Percentiles rank a stretch among this genome's conserved stretches.
These are phyloP conservation scores for Apodemus speciosus DNA, from an alignment of 2,113 vertebrate species.

Conservation along the genomic window DNA sequence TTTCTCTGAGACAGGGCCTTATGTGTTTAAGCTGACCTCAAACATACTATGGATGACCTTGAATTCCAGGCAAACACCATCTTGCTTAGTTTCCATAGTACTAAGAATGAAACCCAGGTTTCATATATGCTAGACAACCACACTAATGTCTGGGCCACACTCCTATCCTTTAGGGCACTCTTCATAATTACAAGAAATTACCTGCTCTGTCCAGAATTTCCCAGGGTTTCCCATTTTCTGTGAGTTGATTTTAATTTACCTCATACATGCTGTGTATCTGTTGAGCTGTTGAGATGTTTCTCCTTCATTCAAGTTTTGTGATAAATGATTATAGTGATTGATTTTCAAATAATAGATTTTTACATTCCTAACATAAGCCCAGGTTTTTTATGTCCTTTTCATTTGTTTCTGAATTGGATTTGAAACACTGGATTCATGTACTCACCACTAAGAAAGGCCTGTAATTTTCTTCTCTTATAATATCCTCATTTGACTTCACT, in stretches of 20 bases:
- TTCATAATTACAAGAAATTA: not conserved
- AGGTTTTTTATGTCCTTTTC: conserved; percentile 41
- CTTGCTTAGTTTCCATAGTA: too few relatives aligned
- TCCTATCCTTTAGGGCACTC: not conserved
- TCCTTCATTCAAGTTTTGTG: conserved; percentile 15
- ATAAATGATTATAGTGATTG: conserved; percentile 35
- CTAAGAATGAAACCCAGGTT: not conserved
- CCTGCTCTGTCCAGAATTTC: conserved; percentile 23
- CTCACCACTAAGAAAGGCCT: conserved; percentile 25
- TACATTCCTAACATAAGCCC: conserved; percentile 33
- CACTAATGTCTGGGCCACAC: too few relatives aligned
- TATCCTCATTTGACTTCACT: not conserved
- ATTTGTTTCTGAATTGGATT: conserved; percentile 36
- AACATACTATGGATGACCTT: not conserved
- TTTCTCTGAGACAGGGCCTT: not conserved
- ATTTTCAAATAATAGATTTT: conserved; percentile 42
- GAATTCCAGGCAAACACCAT: not conserved
- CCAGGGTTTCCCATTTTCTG: not conserved
- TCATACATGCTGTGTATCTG: conserved; percentile 9
- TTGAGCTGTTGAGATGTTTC: conserved; percentile 16
- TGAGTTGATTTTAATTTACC: conserved; percentile 5
- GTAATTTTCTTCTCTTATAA: conserved; percentile 11
- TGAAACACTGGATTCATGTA: conserved; percentile 11
- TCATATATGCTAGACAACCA: not conserved
- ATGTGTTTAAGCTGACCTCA: not conserved